Evolutionary conservation across 1,140 invertebrate species (phyloP), one percentile per base, ranked within the genome.

Genomic region (Uloborus diversus): DNA sequence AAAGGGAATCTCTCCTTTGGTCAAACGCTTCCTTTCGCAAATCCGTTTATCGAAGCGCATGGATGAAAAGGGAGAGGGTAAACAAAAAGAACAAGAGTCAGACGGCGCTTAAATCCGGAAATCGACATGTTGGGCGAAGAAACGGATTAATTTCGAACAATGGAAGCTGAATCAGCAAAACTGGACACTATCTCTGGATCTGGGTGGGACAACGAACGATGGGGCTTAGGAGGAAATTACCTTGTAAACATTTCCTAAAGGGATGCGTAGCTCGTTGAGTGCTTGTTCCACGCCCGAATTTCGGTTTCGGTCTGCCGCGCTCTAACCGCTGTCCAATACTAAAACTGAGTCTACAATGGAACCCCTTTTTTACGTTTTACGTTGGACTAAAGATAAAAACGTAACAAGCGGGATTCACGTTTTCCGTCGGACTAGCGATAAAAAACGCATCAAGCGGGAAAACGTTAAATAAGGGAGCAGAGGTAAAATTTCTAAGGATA

Each of bases 201-300:
- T 56, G 49, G 53, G 23, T 17, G 13, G 17, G 30, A 56, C 14
- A 30, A 20, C 17, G 14, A 14, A 57, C 20, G 51, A 51, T 35
- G 32, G n/a, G n/a, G n/a, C n/a, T n/a, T n/a, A 42, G 37, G 37
- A 17, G 68, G 30, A 57, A 57, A 70, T 70, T 37, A 70, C 51
- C 68, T 70, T 70, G 68, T 70, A 70, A 70, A 70, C 68, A 70
- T 70, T 70, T 70, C 68, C 51, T 57, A 70, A 57, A 70, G 68
- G 68, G 68, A 70, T 57, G 65, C 65, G 20, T 20, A 42, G 23
- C 68, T 70, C 49, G 65, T 68, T 70, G 37, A 42, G 17, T 42
- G 37, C 9, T n/a, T n/a, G 49, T 35, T 70, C 68, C 68, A 56
- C 68, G 28, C 68, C 49, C 68, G 35, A 11, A 3, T 49, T 32